Evolutionary conservation across 1,140 invertebrate species (phyloP), one percentile per base, ranked within the genome.

Genomic region (Caenorhabditis remanei): DNA sequence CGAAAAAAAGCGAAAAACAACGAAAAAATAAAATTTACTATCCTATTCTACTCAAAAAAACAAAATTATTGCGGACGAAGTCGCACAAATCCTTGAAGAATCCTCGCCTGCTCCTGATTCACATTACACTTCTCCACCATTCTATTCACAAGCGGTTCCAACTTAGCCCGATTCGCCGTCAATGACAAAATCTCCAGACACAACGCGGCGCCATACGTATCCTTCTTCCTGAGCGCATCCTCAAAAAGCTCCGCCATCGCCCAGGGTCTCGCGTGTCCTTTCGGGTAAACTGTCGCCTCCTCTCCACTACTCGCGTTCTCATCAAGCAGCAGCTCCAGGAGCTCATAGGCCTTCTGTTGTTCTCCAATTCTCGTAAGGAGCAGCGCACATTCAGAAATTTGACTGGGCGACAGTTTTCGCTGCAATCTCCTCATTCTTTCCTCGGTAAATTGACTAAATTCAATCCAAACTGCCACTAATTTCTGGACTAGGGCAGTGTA

Each of bases 341-440:
- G 56, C 21, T 88, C 61, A 14, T 85, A 85, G 2, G 83, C 84
- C 8, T 67, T 71, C 24, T 88, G 85, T 16, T n/a, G n/a, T 19
- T 88, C 87, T 53, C 87, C 87, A 40, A 88, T 82, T 50, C 87
- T 56, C 0, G 41, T 55, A 24, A 88, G 55, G 8, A 88, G 83
- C 24, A 85, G n/a, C 2, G 87, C 83, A 53, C 87, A 85, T 75
- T 88, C 83, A 7, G 87, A 88, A 8, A 88, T 83, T 83, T 87
- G 85, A 21, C 85, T 86, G 14, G 87, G 83, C 13, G 55, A 84
- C 87, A 63, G 32, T 40, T 84, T 87, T 16, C 40, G 53, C 14
- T 87, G 83, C 8, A 83, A 19, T 41, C 87, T 53, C 46, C 58
- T 46, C 58, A 58, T 71, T 43, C 40, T 71, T 19, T 86, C 65